phyloP scores from a whole-genome alignment of 2,797 vertebrate species.

The Oophaga sylvatica region DNA sequence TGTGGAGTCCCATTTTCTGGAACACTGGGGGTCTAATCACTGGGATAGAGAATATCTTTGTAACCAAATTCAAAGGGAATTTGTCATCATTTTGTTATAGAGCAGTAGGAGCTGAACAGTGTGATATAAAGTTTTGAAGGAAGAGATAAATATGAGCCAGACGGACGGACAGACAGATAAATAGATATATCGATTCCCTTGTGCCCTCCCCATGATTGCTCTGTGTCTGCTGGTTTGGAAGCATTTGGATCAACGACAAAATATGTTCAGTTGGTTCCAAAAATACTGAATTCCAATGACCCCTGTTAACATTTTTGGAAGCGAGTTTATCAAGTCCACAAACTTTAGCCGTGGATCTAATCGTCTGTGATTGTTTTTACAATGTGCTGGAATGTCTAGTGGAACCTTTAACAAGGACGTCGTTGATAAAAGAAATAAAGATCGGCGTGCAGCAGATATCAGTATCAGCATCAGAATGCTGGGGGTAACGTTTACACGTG shows the following conservation, averaged over 20 bases:
- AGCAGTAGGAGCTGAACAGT: too few relatives aligned
- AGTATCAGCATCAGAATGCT: constrained; percentile 66
- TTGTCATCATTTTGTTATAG: too few relatives aligned
- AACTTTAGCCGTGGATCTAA: constrained; percentile 61
- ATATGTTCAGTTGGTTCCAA: constrained; percentile 66
- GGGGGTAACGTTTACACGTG: constrained; percentile 62
- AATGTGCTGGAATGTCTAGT: constrained; percentile 69
- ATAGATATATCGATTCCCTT: not conserved
- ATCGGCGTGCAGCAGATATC: constrained; percentile 61
- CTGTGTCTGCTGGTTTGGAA: constrained; percentile 57
- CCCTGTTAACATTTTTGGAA: constrained; percentile 63
- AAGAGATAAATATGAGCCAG: not conserved
- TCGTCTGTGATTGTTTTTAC: constrained; percentile 68
- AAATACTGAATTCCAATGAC: constrained; percentile 65
- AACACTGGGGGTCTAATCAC: too few relatives aligned
- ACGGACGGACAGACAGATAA: not conserved
- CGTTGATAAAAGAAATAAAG: constrained; percentile 69
- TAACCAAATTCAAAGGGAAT: too few relatives aligned
- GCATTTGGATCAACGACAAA: constrained; percentile 66
- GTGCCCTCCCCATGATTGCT: not conserved
- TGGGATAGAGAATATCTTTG: too few relatives aligned
- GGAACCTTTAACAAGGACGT: constrained; percentile 62
- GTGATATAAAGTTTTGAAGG: too few relatives aligned
- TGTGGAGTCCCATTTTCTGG: too few relatives aligned
- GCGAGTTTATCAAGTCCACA: constrained; percentile 64